A percentile compares a stretch with the other conserved stretches of the same genome.
These are phyloP conservation scores for Crypturellus undulatus DNA, from an alignment of 2,113 vertebrate species.

Conservation along the genomic window DNA sequence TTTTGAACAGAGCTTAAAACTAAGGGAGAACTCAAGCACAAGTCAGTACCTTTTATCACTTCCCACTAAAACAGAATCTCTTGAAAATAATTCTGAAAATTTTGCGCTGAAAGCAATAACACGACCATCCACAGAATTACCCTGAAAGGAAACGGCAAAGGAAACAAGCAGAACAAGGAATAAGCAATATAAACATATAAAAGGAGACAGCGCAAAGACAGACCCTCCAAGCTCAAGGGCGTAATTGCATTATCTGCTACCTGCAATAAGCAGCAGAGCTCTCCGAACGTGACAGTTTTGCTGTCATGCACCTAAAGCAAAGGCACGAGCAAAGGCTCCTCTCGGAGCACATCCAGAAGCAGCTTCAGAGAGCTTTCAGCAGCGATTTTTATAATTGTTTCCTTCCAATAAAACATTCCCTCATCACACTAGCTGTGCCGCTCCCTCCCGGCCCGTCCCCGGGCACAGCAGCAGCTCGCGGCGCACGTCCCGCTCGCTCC, in stretches of 20 bases:
- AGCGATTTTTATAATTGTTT: slow-evolving; percentile 29
- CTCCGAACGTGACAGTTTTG: slow-evolving; percentile 19
- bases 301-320: slow-evolving; percentile 31
- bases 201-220: slow-evolving; percentile 3
- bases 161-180: not conserved
- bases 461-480: slow-evolving; percentile 27
- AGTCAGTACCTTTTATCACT: not conserved
- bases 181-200: slow-evolving; percentile 8
- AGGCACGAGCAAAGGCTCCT: slow-evolving; percentile 22
- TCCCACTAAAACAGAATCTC: not conserved
- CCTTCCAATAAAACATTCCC: not conserved
- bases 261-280: slow-evolving; percentile 49
- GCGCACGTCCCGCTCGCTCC: not conserved
- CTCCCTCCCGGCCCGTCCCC: not conserved
- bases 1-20: not conserved
- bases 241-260: slow-evolving; percentile 65
- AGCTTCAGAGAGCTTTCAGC: slow-evolving; percentile 36
- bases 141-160: not conserved
- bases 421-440: not conserved
- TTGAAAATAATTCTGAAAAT: not conserved
- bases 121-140: not conserved
- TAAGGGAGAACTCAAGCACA: not conserved
- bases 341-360: not conserved
- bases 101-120: not conserved
- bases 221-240: slow-evolving; percentile 12